phyloP scores from a whole-genome alignment of 2,113 vertebrate species.

The Catharus bicknelli region DNA sequence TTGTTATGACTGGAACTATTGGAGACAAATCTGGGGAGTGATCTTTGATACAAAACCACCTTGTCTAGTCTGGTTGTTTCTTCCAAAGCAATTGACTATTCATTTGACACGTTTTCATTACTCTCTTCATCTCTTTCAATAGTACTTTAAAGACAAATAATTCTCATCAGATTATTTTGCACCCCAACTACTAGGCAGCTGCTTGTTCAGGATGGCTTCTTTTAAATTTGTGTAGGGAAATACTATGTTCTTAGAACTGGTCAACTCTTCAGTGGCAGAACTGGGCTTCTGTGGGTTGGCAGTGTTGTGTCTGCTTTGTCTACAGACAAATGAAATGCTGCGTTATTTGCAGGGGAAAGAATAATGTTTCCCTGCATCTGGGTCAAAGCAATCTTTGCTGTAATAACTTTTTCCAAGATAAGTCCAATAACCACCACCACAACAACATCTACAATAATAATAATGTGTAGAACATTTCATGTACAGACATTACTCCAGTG shows the following conservation, averaged over 20 bases:
- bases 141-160: not conserved
- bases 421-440: not conserved
- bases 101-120: not conserved
- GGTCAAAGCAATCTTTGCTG: not conserved
- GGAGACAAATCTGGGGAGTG: not conserved
- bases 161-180: not conserved
- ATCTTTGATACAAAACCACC: not conserved
- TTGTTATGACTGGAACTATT: not conserved
- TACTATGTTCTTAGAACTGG: not conserved
- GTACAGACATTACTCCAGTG: not conserved
- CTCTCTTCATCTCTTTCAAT: not conserved
- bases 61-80: not conserved
- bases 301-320: not conserved
- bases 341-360: not conserved
- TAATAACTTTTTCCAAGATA: constrained; percentile 7
- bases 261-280: not conserved
- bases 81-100: not conserved
- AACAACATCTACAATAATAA: not conserved
- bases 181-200: not conserved
- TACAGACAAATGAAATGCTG: not conserved
- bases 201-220: not conserved
- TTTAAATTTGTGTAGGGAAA: not conserved
- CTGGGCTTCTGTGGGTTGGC: not conserved
- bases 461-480: not conserved
- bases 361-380: not conserved